These are phyloP conservation scores for Pterocles gutturalis DNA, from an alignment of 2,113 vertebrate species.

Conservation along the genomic window DNA sequence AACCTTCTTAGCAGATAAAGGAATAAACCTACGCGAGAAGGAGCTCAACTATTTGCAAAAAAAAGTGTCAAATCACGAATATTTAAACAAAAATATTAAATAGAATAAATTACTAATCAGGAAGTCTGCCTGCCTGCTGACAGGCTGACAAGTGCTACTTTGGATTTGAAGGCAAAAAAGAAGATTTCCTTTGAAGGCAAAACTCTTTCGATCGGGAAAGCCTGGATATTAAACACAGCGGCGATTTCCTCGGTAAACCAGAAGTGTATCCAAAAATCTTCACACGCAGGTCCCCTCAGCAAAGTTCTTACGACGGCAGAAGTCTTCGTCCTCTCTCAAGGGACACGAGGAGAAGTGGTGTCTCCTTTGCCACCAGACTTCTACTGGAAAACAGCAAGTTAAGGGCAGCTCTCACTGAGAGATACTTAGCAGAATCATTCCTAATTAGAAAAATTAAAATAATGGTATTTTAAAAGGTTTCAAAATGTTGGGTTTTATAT, in stretches of 20 bases:
- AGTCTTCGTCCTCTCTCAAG: background rate
- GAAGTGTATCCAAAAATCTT: background rate
- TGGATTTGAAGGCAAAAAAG: rapidly evolving
- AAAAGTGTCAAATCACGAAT: background rate
- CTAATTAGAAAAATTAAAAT: background rate
- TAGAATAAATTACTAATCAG: slow-evolving; percentile 63
- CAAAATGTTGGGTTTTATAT: rapidly evolving
- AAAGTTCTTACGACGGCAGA: background rate
- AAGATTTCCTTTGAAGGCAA: background rate
- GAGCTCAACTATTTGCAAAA: background rate
- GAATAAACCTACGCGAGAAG: background rate
- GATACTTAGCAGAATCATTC: background rate
- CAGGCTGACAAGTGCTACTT: background rate
- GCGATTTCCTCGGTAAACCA: background rate
- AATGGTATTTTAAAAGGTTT: background rate
- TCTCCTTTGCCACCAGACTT: background rate
- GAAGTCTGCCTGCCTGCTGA: background rate
- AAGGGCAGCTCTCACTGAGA: slow-evolving; percentile 61
- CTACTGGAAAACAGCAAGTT: background rate
- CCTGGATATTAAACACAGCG: rapidly evolving
- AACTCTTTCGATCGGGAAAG: background rate
- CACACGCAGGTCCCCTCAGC: background rate
- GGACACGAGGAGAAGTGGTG: background rate
- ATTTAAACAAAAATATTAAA: slow-evolving; percentile 46
- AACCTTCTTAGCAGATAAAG: background rate